Evolutionary conservation across 2,888 invertebrate genomes (phyloP).

Genomic region (Eutolmus rufibarbis): DNA sequence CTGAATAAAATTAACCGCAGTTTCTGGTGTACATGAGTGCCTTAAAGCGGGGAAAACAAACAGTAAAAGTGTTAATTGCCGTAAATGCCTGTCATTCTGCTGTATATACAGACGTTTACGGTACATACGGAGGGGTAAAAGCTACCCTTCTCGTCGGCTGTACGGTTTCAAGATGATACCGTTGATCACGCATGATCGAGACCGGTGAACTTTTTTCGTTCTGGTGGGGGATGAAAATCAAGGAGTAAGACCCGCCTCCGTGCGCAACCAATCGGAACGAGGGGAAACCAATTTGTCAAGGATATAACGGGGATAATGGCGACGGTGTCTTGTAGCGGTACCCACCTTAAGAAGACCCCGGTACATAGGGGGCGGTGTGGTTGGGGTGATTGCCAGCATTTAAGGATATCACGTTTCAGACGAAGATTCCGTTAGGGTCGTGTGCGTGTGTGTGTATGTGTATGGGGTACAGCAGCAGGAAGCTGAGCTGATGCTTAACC

Average conservation of each 20-base stretch:
- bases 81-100: constrained; percentile 64
- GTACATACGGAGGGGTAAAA: background rate
- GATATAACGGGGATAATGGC: constrained; percentile 40
- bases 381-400: constrained; percentile 33
- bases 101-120: constrained; percentile 51
- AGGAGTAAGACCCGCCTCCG: constrained; percentile 45
- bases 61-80: constrained; percentile 64
- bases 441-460: background rate
- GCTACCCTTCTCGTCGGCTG: background rate
- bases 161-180: background rate
- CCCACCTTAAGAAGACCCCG: constrained; percentile 23
- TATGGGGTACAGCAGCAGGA: background rate
- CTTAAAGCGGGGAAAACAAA: constrained; percentile 53
- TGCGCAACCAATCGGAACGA: constrained; percentile 53
- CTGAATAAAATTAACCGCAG: constrained; percentile 48
- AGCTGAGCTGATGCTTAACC: constrained; percentile 3
- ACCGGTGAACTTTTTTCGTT: constrained; percentile 18
- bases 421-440: background rate
- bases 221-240: constrained; percentile 24
- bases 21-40: constrained; percentile 22
- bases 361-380: background rate
- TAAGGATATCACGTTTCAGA: constrained; percentile 30
- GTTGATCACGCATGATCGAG: background rate
- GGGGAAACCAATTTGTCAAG: constrained; percentile 50
- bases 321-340: constrained; percentile 10